phyloP scores from a whole-genome alignment of 2,888 invertebrate genomes.

The Pyrocoelia pectoralis region DNA sequence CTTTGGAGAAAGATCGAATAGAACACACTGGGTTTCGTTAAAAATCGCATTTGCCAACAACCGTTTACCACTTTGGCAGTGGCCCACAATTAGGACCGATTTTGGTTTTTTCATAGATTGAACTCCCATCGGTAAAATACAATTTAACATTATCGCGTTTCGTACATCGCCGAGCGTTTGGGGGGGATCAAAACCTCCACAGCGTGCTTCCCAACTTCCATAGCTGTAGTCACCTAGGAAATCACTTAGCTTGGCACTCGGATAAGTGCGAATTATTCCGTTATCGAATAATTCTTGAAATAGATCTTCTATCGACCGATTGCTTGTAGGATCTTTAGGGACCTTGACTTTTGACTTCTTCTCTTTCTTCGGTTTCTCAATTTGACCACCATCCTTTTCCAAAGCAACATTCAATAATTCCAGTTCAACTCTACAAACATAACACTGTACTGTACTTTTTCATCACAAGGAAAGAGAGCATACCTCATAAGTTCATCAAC shows the following conservation, averaged over 20 bases:
- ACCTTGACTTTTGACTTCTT: constrained; percentile 54
- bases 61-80: constrained; percentile 74
- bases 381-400: constrained; percentile 42
- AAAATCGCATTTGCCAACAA: constrained; percentile 77
- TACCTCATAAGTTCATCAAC: constrained; percentile 75
- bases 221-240: constrained; percentile 76
- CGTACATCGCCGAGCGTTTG: constrained; percentile 68
- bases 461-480: background rate
- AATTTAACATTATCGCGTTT: constrained; percentile 68
- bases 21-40: constrained; percentile 75
- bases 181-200: constrained; percentile 58
- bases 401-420: constrained; percentile 41
- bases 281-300: constrained; percentile 76
- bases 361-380: constrained; percentile 49
- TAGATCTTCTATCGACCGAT: constrained; percentile 68
- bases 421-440: constrained; percentile 41
- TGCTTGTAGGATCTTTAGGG: constrained; percentile 71
- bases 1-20: constrained; percentile 79
- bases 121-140: constrained; percentile 65
- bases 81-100: constrained; percentile 75
- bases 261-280: constrained; percentile 74
- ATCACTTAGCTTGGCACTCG: constrained; percentile 66
- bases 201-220: constrained; percentile 64
- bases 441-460: constrained; percentile 16
- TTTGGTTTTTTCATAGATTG: constrained; percentile 59